Base-by-base conservation (phyloP, 2,888 invertebrate species). In the Stictocephala bisonia region DNA sequence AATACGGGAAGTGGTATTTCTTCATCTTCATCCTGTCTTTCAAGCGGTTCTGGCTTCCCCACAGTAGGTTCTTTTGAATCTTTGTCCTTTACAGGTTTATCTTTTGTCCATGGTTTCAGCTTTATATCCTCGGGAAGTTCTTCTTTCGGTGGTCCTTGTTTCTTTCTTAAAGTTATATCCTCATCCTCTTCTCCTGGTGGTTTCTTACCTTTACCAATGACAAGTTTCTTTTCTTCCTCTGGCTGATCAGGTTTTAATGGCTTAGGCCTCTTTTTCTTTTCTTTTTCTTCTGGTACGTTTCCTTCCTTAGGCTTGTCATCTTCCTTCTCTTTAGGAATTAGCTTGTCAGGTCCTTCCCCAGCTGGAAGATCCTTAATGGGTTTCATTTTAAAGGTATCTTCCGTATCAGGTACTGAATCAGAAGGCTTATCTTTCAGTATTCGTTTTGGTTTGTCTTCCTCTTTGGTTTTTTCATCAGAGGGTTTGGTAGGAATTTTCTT, bases 91-190 rank as follows among this genome's bases (percentile, higher is more conserved):
- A 80, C 76, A 18, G 83, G 80, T 66, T 80, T 77, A 13, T 83
- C 75, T 20, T 81, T 81, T 66, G 82, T 79, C 74, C 83, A 81
- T 22, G 81, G 79, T 64, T 81, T 80, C 20, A 84, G 81, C 68
- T 75, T 77, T 7, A 85, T 79, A 29, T 82, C 79, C 73, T 84
- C 85, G 0, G 83, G 83, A 51, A 83, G 81, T 29, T 84, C 80
- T 27, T 80, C 80, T 69, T 79, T 82, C 24, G 84, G 84, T 76
- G 83, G 82, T 20, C 85, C 85, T 72, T 83, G 83, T 77, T 79
- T 82, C 7, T 80, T 82, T 50, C 82, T 85, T 71, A 86, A 83
- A 27, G 83, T 84, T 64, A 83, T 81, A 24, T 82, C 82, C 72
- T 83, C 72, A 48, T 76, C 76, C 69, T 77, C 76, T 53, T 77